phyloP scores from a whole-genome alignment of 2,113 vertebrate genomes.

The Nicator chloris region DNA sequence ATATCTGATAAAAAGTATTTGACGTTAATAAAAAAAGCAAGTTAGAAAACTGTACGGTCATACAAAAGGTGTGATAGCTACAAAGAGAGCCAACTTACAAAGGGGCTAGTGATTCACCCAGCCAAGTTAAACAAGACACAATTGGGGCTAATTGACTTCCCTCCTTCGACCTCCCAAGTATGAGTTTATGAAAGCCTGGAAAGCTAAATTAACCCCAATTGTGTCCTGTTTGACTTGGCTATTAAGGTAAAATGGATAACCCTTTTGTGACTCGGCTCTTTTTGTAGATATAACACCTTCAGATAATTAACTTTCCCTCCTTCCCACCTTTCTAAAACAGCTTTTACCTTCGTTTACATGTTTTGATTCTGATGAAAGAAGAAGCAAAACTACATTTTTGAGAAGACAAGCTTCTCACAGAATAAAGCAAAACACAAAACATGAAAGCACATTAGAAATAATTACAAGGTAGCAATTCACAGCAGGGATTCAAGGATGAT shows the following conservation, averaged over 20 bases:
- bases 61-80: conserved; percentile 56
- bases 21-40: neutral
- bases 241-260: conserved; percentile 18
- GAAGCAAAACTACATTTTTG: neutral
- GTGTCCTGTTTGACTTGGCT: conserved; percentile 55
- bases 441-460: neutral
- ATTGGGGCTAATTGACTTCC: conserved; percentile 40
- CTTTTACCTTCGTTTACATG: neutral
- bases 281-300: conserved; percentile 22
- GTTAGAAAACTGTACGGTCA: neutral
- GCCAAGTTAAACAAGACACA: conserved; percentile 60
- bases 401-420: neutral
- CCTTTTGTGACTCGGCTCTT: conserved; percentile 19
- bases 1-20: conserved; percentile 21
- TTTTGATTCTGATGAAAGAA: neutral
- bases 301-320: neutral
- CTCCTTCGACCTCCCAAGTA: conserved; percentile 57
- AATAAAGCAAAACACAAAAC: neutral
- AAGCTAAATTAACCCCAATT: conserved; percentile 54
- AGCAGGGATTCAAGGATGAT: neutral
- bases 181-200: conserved; percentile 36
- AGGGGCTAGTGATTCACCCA: neutral
- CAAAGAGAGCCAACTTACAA: conserved; percentile 27
- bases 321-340: neutral
- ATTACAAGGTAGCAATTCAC: neutral